These are phyloP conservation scores for Enoplosus armatus DNA, from an alignment of 2,797 vertebrate species.

Conservation along the genomic window DNA sequence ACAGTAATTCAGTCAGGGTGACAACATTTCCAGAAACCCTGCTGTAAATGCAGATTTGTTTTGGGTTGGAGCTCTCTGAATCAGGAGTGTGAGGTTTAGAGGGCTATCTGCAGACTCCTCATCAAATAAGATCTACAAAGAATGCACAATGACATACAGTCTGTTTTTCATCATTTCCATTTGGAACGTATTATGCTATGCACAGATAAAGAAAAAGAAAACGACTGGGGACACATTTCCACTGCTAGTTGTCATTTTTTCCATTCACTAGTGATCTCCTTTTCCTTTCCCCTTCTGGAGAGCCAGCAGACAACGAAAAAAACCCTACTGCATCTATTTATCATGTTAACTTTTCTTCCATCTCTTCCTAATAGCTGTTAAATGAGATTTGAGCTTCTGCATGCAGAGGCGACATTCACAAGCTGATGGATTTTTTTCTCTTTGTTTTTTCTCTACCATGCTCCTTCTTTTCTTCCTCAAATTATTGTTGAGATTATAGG, in stretches of 20 bases:
- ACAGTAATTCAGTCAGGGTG: slow-evolving; percentile 45
- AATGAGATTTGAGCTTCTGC: slow-evolving; percentile 57
- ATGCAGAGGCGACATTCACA: slow-evolving; percentile 34
- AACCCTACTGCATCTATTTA: slow-evolving; percentile 20
- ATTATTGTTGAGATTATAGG: slow-evolving; percentile 46
- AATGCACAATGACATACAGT: slow-evolving; percentile 11
- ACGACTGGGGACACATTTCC: slow-evolving; percentile 13
- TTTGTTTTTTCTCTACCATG: slow-evolving; percentile 26
- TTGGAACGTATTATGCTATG: slow-evolving; percentile 3
- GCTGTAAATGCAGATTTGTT: slow-evolving; percentile 63
- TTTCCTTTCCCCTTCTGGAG: slow-evolving; percentile 16
- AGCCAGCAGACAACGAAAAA: slow-evolving; percentile 22
- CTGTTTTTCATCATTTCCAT: slow-evolving; percentile 29
- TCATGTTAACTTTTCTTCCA: slow-evolving; percentile 30
- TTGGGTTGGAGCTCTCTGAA: slow-evolving; percentile 43
- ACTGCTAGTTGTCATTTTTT: slow-evolving; percentile 22
- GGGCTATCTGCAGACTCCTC: slow-evolving; percentile 40
- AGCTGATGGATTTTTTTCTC: slow-evolving; percentile 19
- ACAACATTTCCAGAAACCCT: slow-evolving; percentile 50
- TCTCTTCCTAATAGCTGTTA: slow-evolving; percentile 40
- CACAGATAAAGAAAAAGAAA: background rate
- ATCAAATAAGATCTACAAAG: slow-evolving; percentile 35
- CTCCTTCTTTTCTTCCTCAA: slow-evolving; percentile 14
- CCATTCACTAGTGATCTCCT: slow-evolving; percentile 8
- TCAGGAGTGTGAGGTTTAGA: slow-evolving; percentile 30